Percentiles rank a stretch among this genome's conserved stretches.
Conservation (phyloP, 2,888 invertebrate species). For the Ophion slaviceki region DNA sequence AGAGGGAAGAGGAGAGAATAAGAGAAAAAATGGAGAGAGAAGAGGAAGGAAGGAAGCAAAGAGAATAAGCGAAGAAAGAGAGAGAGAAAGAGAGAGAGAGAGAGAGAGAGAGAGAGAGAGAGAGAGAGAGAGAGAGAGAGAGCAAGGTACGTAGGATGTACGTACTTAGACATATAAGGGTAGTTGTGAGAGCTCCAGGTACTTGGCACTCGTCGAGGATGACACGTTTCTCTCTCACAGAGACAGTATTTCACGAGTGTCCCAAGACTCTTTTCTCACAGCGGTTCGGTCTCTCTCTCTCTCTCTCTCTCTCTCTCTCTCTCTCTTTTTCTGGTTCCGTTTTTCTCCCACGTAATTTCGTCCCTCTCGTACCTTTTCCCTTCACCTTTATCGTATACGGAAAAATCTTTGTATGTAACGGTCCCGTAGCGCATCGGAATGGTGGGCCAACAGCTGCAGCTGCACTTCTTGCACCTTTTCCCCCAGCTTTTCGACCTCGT, state of each 20-base stretch:
- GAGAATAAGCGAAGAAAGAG: conserved; percentile 3
- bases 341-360: background rate
- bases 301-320: background rate
- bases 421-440: conserved; percentile 26
- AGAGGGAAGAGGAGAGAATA: background rate
- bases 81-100: background rate
- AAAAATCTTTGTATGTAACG: conserved; percentile 17
- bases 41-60: background rate
- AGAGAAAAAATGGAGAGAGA: background rate
- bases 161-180: background rate
- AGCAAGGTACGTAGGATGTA: background rate
- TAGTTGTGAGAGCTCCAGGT: conserved; percentile 14
- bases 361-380: background rate
- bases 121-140: too few species aligned
- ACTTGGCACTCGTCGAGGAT: conserved; percentile 54
- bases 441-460: conserved; percentile 59
- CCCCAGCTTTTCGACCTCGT: conserved; percentile 55
- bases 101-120: background rate
- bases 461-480: conserved; percentile 56
- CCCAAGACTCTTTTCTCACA: conserved; percentile 48
- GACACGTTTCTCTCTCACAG: conserved; percentile 62
- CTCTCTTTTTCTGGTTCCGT: background rate
- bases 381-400: conserved; percentile 1
- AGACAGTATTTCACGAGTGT: conserved; percentile 62
- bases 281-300: background rate